Evolutionary conservation across 2,113 vertebrate genomes (phyloP), one percentile per base, ranked within the genome.

Genomic region (Paralichthys olivaceus): DNA sequence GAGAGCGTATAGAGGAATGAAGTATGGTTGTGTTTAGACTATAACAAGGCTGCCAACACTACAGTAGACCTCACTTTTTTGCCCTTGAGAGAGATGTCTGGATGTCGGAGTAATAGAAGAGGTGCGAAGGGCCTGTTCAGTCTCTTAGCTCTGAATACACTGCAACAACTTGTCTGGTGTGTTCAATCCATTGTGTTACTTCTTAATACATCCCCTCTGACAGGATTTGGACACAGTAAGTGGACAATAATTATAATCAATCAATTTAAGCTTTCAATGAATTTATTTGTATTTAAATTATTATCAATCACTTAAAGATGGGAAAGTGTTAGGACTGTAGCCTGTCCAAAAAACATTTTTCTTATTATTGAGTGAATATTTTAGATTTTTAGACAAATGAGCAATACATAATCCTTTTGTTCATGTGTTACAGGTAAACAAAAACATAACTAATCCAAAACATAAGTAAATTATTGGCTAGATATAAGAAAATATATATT

Each of bases 21-120:
- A 55, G 49, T 59, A 51, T 69, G 29, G 60, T 26, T 29, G 45
- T 19, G 75, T 81, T 69, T 26, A 83, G 69, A 25, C 9, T 40
- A 12, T 5, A 69, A 23, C 69, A n/a, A n/a, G 26, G 72, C 49
- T 63, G 63, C 49, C 63, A 65, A 58, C 55, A 53, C 54, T 53
- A 43, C 32, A 77, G n/a, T 25, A 5, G 7, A 22, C 34, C 66
- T 23, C 51, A 43, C 6, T 51, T 2, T n/a, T 81, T 77, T 53
- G 65, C 32, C 78, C 85, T 84, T 84, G 78, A 84, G 69, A 56
- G 9, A 71, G 66, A 25, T 25, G 66, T 59, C 45, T 64, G 29
- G 37, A 5, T n/a, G 43, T 25, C 75, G 75, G 68, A 70, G 66
- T 72, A 22, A 74, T 40, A 59, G 56, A 82, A 19, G 14, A 20